A percentile compares a stretch with the other conserved stretches of the same genome.
Evolutionary conservation across 2,888 invertebrate species (phyloP).

Genomic region (Ectobius pallidus): DNA sequence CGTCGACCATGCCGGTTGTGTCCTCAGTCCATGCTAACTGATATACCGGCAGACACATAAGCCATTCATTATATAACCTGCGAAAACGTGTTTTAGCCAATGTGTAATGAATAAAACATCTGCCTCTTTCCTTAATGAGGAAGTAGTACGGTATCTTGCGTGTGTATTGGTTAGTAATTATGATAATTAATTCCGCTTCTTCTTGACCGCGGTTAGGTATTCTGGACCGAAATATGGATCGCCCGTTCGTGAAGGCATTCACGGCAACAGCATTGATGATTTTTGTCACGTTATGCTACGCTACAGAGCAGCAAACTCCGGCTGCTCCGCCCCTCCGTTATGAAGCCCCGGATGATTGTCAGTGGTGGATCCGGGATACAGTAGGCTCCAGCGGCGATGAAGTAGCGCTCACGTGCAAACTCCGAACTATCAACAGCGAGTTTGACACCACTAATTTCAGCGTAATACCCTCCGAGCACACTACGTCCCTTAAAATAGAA

Average conservation of each 20-base stretch:
- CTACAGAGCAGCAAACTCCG: conserved; percentile 35
- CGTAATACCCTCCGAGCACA: conserved; percentile 83
- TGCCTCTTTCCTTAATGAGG: too few relatives aligned
- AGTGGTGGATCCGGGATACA: conserved; percentile 71
- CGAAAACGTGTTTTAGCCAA: too few relatives aligned
- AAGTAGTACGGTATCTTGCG: too few relatives aligned
- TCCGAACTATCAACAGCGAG: conserved; percentile 85
- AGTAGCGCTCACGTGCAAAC: conserved; percentile 77
- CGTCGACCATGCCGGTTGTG: conserved; percentile 24
- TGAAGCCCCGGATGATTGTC: conserved; percentile 87
- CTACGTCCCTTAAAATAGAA: conserved; percentile 77
- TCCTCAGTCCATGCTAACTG: not conserved
- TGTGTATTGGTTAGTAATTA: too few relatives aligned
- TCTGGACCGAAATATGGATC: conserved; percentile 1
- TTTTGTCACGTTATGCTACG: not conserved
- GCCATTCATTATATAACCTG: too few relatives aligned
- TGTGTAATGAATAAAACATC: too few relatives aligned
- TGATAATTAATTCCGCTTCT: not conserved
- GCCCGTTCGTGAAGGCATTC: not conserved
- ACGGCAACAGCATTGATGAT: not conserved
- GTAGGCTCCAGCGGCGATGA: conserved; percentile 61
- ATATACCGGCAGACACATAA: too few relatives aligned
- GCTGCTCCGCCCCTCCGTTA: conserved; percentile 61
- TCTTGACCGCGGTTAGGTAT: not conserved
- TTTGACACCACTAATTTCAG: conserved; percentile 88